Base-by-base conservation (phyloP, 2,113 vertebrate genomes). In the Xyliphius kryptos region DNA sequence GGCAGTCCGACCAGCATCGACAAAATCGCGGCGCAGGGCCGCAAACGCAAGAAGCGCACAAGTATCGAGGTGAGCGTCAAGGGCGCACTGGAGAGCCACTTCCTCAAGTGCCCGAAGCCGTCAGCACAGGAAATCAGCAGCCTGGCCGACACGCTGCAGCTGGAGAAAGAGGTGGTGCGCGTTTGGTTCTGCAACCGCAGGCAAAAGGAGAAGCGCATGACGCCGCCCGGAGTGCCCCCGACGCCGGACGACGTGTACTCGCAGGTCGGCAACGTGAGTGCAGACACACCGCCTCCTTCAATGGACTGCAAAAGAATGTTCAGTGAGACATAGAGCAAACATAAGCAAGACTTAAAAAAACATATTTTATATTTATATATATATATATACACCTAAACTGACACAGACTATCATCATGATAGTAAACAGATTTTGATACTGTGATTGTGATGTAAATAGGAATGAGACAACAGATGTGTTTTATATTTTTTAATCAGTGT, bases 191-290 rank as follows among this genome's bases (percentile, higher is more conserved):
- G n/a, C n/a, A n/a, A n/a, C n/a, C n/a, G n/a, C n/a, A n/a, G n/a
- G n/a, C n/a, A n/a, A n/a, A n/a, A n/a, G n/a, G n/a, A n/a, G n/a
- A n/a, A n/a, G n/a, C n/a, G n/a, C n/a, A n/a, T 97, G 95, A 98
- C 93, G 82, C 95, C 95, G 32, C 95, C 95, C 41, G 93, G 93
- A 79, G 93, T 95, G 85, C 91, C 93, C 70, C 95, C 95, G 87
- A 94, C 94, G 81, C 93, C 94, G 70, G 94, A 98, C 88, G 93
- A 98, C 81, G 92, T 95, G 80, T 98, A 97, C 90, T 97, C 95
- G 81, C 95, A 98, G 90, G 94, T n/a, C n/a, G n/a, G n/a, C n/a
- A n/a, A n/a, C n/a, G n/a, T n/a, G n/a, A n/a, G n/a, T n/a, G n/a
- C n/a, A 85, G 92, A 98, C 87, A 98, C 94, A 78, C 94, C 95